phyloP scores from a whole-genome alignment of 2,888 invertebrate genomes.

The Hedya salicella region DNA sequence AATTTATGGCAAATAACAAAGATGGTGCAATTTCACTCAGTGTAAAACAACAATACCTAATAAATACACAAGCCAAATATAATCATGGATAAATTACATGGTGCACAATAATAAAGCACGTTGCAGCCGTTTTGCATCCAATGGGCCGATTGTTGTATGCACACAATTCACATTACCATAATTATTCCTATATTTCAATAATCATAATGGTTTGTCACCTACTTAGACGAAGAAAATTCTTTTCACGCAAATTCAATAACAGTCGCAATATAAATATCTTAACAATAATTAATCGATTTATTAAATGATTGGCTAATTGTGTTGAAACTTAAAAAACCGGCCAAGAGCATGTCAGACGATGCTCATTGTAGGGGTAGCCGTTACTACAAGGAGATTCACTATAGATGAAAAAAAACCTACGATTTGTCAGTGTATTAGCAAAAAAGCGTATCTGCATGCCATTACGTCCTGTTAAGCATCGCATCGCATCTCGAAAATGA shows the following conservation, averaged over 20 bases:
- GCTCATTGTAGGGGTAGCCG: too few species aligned
- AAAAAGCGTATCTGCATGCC: too few species aligned
- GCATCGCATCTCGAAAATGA: too few species aligned
- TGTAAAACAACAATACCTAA: constrained; percentile 48
- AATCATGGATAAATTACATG: constrained; percentile 15
- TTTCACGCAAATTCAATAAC: constrained; percentile 2
- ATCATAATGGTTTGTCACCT: constrained; percentile 33
- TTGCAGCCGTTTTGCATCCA: constrained; percentile 51
- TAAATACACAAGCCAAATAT: constrained; percentile 8
- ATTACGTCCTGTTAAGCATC: too few species aligned
- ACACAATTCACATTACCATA: constrained; percentile 47
- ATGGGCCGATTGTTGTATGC: constrained; percentile 53
- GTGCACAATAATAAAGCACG: constrained; percentile 7
- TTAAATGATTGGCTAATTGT: neutral
- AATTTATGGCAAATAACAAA: constrained; percentile 73
- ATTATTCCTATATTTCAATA: constrained; percentile 34
- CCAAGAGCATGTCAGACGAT: too few species aligned
- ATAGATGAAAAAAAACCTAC: too few species aligned
- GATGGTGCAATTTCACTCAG: constrained; percentile 57
- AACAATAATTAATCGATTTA: neutral
- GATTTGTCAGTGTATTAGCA: too few species aligned
- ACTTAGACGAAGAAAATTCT: constrained; percentile 21
- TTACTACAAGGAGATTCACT: too few species aligned
- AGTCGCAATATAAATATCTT: neutral
- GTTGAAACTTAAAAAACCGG: too few species aligned